Percentiles rank a stretch among this genome's conserved stretches.
These are phyloP conservation scores for Mechanitis messenoides DNA, from an alignment of 2,888 invertebrate genomes.

Conservation along the genomic window DNA sequence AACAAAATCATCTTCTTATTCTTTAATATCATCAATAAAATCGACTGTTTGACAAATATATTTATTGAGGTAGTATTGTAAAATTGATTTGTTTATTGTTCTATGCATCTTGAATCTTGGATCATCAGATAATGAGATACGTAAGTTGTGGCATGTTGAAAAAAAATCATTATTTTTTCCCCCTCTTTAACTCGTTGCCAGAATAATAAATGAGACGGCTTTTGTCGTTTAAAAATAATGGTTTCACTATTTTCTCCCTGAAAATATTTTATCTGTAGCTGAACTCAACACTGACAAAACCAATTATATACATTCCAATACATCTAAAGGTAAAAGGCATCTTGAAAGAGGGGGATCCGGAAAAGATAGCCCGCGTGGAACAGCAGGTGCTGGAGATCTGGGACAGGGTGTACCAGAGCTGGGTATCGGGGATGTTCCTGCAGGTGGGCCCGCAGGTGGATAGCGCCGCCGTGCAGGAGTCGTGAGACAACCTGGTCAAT, in stretches of 20 bases:
- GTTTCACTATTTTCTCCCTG: too few species aligned
- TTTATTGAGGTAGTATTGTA: background rate
- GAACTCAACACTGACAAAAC: too few species aligned
- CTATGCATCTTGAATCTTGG: slow-evolving; percentile 27
- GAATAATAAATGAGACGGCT: too few species aligned
- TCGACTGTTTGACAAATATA: too few species aligned
- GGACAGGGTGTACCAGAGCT: slow-evolving; percentile 95
- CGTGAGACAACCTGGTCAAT: slow-evolving; percentile 83
- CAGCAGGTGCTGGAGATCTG: slow-evolving; percentile 93
- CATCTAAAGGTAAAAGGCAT: slow-evolving; percentile 81
- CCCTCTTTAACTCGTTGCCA: background rate
- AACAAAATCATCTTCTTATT: too few species aligned
- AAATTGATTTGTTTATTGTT: slow-evolving; percentile 23
- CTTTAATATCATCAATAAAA: too few species aligned
- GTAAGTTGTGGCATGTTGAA: slow-evolving; percentile 30
- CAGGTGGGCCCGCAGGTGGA: slow-evolving; percentile 84
- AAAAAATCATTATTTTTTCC: too few species aligned
- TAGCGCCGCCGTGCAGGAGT: slow-evolving; percentile 81
- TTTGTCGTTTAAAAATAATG: too few species aligned
- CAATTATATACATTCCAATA: background rate
- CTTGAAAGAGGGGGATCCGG: slow-evolving; percentile 86
- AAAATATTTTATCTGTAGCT: too few species aligned
- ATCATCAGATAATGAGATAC: slow-evolving; percentile 36
- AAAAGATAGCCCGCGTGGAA: slow-evolving; percentile 88
- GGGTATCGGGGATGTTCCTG: slow-evolving; percentile 84